phyloP scores from a whole-genome alignment of 2,888 invertebrate species.

The Erebia ligea region DNA sequence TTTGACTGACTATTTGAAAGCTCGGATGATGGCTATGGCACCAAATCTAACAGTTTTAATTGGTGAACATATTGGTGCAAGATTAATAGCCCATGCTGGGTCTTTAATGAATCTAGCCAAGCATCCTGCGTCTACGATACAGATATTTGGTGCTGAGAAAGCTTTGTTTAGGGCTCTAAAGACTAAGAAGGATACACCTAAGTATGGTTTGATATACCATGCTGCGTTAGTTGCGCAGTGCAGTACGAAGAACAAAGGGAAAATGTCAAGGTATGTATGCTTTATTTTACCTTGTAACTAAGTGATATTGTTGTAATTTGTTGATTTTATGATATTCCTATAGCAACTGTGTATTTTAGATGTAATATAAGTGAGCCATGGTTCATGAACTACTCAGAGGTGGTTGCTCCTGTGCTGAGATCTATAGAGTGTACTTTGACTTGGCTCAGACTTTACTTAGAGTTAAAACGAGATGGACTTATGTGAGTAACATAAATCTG shows the following conservation, averaged over 20 bases:
- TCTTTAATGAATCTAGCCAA: conserved; percentile 98
- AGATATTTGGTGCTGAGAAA: conserved; percentile 99
- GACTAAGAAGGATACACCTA: conserved; percentile 98
- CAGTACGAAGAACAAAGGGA: conserved; percentile 95
- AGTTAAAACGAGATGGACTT: too few species aligned
- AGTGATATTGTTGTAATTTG: not conserved
- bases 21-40: conserved; percentile 99
- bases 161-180: conserved; percentile 98
- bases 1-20: conserved; percentile 96
- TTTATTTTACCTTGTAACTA: not conserved
- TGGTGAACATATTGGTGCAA: conserved; percentile 98
- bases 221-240: conserved; percentile 96
- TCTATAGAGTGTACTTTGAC: too few species aligned
- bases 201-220: conserved; percentile 99
- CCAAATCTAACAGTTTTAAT: conserved; percentile 98
- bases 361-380: too few species aligned
- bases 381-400: too few species aligned
- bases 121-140: conserved; percentile 98
- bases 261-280: conserved; percentile 85
- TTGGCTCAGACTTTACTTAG: too few species aligned
- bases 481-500: too few species aligned
- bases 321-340: not conserved
- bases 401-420: too few species aligned
- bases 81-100: conserved; percentile 98
- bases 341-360: not conserved